Evolutionary conservation across 2,113 vertebrate species (phyloP), one percentile per base, ranked within the genome.

Genomic region (Vidua chalybeata): DNA sequence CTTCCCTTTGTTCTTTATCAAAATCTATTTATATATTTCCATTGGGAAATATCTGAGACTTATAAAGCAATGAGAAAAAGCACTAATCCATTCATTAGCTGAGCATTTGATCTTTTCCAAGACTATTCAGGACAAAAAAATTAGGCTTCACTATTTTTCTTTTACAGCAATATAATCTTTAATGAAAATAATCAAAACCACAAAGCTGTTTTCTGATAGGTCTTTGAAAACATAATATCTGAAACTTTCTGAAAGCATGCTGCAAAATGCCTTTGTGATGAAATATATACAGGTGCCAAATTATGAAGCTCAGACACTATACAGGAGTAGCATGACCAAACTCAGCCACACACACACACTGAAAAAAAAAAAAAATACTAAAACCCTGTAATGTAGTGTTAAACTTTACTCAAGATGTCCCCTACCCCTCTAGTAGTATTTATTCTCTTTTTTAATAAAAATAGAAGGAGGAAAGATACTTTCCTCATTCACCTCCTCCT

Each of bases 21-120:
- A 93, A 85, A 95, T 87, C 93, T 96, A 93, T 96, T 94, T 91
- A 73, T 86, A 59, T 77, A 91, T 91, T 88, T 90, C 94, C 91
- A 90, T 13, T 83, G 96, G 94, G 95, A 97, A 96, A 93, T 91
- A 93, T 76, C 82, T 74, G 81, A 83, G 73, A 71, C 27, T 87
- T 67, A 85, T 67, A 83, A 93, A 77, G 84, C 62, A 89, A 80
- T 46, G 56, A 93, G 48, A 62, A 94, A 88, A 80, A 88, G 63
- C 55, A 55, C 22, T 94, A 88, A 95, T 95, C 87, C 51, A 67
- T 88, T 96, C 93, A 94, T 96, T 94, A 96, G 84, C 58, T 54
- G 63, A 76, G 74, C 54, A 96, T 95, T 95, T 96, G 82, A 96
- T 93, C 91, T 96, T 91, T 91, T 91, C 75, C 27, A 71, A 91